A percentile compares a stretch with the other conserved stretches of the same genome.
Evolutionary conservation across 2,888 invertebrate species (phyloP).

Genomic region (Gonocerus acuteangulatus): DNA sequence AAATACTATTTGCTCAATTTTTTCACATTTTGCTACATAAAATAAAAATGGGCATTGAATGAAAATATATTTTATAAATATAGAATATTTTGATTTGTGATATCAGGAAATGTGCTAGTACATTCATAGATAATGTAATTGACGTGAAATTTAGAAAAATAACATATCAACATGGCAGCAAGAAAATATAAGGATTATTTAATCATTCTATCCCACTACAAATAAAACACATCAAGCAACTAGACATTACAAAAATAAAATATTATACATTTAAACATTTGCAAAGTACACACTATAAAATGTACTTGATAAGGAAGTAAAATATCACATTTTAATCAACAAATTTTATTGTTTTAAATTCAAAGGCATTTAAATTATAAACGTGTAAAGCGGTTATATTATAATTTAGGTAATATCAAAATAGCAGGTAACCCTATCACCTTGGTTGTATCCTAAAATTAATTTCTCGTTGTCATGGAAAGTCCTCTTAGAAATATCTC

Average conservation of each 20-base stretch:
- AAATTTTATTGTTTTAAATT: slow-evolving; percentile 4
- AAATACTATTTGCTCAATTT: slow-evolving; percentile 1
- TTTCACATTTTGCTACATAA: slow-evolving; percentile 12
- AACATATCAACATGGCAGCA: slow-evolving; percentile 17
- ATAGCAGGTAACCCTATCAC: slow-evolving; percentile 14
- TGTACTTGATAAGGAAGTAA: slow-evolving; percentile 14
- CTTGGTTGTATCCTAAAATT: slow-evolving; percentile 1
- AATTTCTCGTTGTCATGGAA: slow-evolving; percentile 20
- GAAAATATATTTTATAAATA: slow-evolving; percentile 19
- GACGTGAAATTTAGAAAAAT: slow-evolving; percentile 28
- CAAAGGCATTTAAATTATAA: slow-evolving; percentile 12
- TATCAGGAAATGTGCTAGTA: background rate
- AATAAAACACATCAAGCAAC: slow-evolving; percentile 6
- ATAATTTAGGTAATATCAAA: slow-evolving; percentile 11
- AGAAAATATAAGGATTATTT: slow-evolving; percentile 17
- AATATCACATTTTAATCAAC: slow-evolving; percentile 18
- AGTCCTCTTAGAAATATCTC: slow-evolving; percentile 7
- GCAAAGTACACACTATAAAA: background rate
- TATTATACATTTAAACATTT: slow-evolving; percentile 14
- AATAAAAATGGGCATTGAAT: slow-evolving; percentile 10
- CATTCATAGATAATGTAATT: slow-evolving; percentile 19
- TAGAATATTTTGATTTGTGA: slow-evolving; percentile 2
- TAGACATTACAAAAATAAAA: slow-evolving; percentile 22
- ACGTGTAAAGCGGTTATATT: background rate
- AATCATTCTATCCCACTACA: slow-evolving; percentile 5